A percentile compares a stretch with the other conserved stretches of the same genome.
Evolutionary conservation across 2,888 invertebrate species (phyloP).

Genomic region (Cataglyphis cursor): DNA sequence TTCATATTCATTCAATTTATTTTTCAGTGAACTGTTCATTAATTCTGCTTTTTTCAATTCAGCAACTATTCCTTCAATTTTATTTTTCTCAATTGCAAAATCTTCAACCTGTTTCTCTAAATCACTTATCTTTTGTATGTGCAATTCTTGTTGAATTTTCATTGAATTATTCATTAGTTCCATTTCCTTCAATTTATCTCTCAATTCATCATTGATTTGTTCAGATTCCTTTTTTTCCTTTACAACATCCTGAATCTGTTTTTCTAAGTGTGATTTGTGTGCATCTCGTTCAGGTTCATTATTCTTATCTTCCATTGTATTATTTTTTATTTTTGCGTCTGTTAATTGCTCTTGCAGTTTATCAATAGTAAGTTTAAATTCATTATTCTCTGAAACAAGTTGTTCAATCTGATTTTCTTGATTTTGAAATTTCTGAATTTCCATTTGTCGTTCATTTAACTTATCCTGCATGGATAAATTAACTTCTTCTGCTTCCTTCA

Average conservation of each 20-base stretch:
- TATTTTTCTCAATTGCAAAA: constrained; percentile 42
- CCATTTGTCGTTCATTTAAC: constrained; percentile 3
- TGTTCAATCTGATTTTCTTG: constrained; percentile 25
- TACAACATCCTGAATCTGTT: constrained; percentile 18
- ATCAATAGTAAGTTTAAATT: background rate
- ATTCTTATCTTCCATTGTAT: background rate
- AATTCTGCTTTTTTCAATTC: constrained; percentile 42
- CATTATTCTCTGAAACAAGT: constrained; percentile 8
- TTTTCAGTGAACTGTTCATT: background rate
- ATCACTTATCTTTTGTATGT: constrained; percentile 4
- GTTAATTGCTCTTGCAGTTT: constrained; percentile 20
- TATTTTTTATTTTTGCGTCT: background rate
- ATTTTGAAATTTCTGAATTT: constrained; percentile 9
- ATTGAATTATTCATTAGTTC: background rate
- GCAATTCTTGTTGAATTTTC: constrained; percentile 1
- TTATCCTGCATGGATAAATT: constrained; percentile 19
- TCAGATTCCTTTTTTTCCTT: constrained; percentile 39
- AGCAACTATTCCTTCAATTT: constrained; percentile 21
- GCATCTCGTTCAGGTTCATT: constrained; percentile 8
- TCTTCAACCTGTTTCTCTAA: constrained; percentile 46
- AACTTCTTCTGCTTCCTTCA: constrained; percentile 20
- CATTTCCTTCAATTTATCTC: constrained; percentile 2
- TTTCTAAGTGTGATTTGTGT: constrained; percentile 45
- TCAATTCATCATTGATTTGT: background rate
- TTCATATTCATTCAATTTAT: constrained; percentile 1